Evolutionary conservation across 2,888 invertebrate species (phyloP).

Genomic region (Suillia variegata): DNA sequence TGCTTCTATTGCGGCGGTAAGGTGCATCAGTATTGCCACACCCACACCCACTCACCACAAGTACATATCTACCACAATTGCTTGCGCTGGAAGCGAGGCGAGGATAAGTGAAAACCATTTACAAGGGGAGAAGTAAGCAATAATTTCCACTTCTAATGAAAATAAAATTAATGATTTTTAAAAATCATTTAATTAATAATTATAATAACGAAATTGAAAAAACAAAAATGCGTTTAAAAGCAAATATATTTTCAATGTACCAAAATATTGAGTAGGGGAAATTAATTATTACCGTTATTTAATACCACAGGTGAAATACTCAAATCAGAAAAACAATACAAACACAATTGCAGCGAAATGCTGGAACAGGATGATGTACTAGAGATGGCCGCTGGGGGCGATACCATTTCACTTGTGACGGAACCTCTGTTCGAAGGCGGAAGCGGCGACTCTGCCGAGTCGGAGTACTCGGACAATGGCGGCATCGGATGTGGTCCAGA

Average conservation of each 20-base stretch:
- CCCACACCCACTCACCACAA: constrained; percentile 19
- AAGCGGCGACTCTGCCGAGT: constrained; percentile 46
- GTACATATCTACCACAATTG: constrained; percentile 50
- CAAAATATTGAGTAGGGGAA: too few species aligned
- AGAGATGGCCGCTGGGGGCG: constrained; percentile 27
- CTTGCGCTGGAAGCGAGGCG: constrained; percentile 44
- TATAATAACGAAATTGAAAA: not conserved
- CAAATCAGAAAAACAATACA: not conserved
- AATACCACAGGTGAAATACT: not conserved
- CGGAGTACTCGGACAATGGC: constrained; percentile 52
- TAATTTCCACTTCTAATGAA: too few species aligned
- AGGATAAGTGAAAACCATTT: too few species aligned
- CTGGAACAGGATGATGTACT: constrained; percentile 26
- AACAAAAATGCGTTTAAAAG: too few species aligned
- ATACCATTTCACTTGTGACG: constrained; percentile 24
- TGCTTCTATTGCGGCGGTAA: constrained; percentile 54
- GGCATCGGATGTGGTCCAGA: constrained; percentile 37
- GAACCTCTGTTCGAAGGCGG: constrained; percentile 35
- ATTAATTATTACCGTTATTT: too few species aligned
- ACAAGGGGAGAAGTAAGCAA: too few species aligned
- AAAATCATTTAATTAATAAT: too few species aligned
- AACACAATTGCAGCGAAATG: not conserved
- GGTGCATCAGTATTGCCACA: constrained; percentile 44
- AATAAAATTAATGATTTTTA: too few species aligned
- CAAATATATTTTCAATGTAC: too few species aligned